Evolutionary conservation across 2,888 invertebrate species (phyloP).

Genomic region (Scrobipalpa atriplicella): DNA sequence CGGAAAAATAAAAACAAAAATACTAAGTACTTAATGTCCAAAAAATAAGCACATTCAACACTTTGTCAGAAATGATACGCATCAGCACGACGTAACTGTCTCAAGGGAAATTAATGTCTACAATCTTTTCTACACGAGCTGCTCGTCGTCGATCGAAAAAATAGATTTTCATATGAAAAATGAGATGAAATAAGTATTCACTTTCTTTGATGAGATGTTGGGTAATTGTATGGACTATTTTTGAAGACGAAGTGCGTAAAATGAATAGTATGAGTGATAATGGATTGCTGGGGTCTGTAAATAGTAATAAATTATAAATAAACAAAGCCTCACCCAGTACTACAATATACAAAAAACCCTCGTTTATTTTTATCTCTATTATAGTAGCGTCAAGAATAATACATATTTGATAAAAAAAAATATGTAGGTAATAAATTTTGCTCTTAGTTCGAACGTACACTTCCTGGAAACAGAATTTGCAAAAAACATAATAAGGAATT

Average conservation of each 20-base stretch:
- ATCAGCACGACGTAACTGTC: slow-evolving; percentile 22
- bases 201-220: slow-evolving; percentile 7
- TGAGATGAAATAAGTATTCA: slow-evolving; percentile 3
- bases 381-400: too few relatives aligned
- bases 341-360: too few relatives aligned
- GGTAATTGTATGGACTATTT: slow-evolving; percentile 2
- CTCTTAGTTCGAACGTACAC: too few relatives aligned
- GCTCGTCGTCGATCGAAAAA: background rate
- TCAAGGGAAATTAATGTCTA: slow-evolving; percentile 35
- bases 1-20: too few relatives aligned
- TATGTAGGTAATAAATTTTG: too few relatives aligned
- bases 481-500: background rate
- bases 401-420: too few relatives aligned
- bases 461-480: too few relatives aligned
- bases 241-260: slow-evolving; percentile 1
- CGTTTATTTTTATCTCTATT: too few relatives aligned
- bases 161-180: slow-evolving; percentile 16
- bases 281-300: too few relatives aligned
- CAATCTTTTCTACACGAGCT: slow-evolving; percentile 34
- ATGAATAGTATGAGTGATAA: too few relatives aligned
- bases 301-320: too few relatives aligned
- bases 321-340: too few relatives aligned
- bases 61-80: background rate
- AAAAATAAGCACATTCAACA: slow-evolving; percentile 4
- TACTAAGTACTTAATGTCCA: background rate